phyloP scores from a whole-genome alignment of 2,797 vertebrate species.

The Coreius guichenoti region DNA sequence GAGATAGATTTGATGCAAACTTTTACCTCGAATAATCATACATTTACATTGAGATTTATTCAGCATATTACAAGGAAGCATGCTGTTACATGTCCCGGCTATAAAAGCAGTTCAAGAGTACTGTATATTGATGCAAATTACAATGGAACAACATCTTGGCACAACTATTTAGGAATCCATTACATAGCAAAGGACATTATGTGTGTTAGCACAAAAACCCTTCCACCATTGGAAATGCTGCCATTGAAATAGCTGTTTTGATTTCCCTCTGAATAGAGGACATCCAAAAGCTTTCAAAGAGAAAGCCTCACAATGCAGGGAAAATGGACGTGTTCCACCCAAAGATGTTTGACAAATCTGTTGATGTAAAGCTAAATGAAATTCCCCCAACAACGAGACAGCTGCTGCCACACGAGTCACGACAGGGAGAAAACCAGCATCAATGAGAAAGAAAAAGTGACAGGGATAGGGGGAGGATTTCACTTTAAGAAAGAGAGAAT shows the following conservation, averaged over 20 bases:
- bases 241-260: constrained; percentile 47
- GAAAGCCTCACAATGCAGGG: constrained; percentile 36
- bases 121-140: constrained; percentile 51
- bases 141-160: constrained; percentile 36
- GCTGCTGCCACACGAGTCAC: constrained; percentile 25
- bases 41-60: constrained; percentile 42
- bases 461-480: neutral
- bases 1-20: constrained; percentile 33
- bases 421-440: neutral
- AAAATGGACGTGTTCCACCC: constrained; percentile 45
- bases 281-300: constrained; percentile 44
- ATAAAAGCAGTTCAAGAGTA: constrained; percentile 37
- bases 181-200: constrained; percentile 50
- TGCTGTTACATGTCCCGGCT: constrained; percentile 5
- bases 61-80: constrained; percentile 28
- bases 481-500: neutral
- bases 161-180: constrained; percentile 45
- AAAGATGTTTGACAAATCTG: constrained; percentile 55
- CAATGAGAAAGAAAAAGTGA: neutral
- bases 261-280: constrained; percentile 48
- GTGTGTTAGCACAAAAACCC: constrained; percentile 40
- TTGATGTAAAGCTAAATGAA: constrained; percentile 55
- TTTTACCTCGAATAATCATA: constrained; percentile 45
- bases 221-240: constrained; percentile 37
- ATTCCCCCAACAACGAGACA: constrained; percentile 44